Evolutionary conservation across 2,797 vertebrate genomes (phyloP).

Genomic region (Pseudochaenichthys georgianus): DNA sequence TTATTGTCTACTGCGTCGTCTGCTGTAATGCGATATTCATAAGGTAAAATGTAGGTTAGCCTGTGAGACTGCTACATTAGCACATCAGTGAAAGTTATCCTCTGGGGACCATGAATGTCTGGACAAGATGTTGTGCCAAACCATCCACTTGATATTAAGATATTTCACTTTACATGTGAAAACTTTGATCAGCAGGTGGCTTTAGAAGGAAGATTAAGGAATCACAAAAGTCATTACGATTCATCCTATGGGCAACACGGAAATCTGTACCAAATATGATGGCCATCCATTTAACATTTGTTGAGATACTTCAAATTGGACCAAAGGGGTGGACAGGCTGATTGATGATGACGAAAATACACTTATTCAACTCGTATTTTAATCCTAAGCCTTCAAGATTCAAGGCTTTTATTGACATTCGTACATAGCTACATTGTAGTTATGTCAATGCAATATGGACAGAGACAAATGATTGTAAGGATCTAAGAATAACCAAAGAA

Average conservation of each 20-base stretch:
- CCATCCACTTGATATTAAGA: background rate
- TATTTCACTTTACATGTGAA: background rate
- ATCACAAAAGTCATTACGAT: background rate
- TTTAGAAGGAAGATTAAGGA: background rate
- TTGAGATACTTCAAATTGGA: background rate
- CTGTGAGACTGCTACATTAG: background rate
- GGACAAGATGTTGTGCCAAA: background rate
- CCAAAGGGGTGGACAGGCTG: too few species aligned
- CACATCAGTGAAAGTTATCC: background rate
- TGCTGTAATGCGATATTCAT: background rate
- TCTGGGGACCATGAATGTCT: background rate
- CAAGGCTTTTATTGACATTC: background rate
- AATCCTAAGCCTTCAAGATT: too few species aligned
- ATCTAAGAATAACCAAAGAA: background rate
- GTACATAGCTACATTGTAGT: too few species aligned
- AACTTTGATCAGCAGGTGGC: background rate
- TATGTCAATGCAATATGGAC: background rate
- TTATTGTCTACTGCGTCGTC: background rate
- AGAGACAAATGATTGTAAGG: background rate
- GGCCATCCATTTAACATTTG: background rate
- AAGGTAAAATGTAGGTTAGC: background rate
- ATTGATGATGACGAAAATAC: background rate
- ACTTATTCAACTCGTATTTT: background rate
- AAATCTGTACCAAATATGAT: background rate
- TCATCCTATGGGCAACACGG: background rate